A percentile compares a stretch with the other conserved stretches of the same genome.
These are phyloP conservation scores for Lanius ludovicianus DNA, from an alignment of 2,113 vertebrate species.

Conservation along the genomic window DNA sequence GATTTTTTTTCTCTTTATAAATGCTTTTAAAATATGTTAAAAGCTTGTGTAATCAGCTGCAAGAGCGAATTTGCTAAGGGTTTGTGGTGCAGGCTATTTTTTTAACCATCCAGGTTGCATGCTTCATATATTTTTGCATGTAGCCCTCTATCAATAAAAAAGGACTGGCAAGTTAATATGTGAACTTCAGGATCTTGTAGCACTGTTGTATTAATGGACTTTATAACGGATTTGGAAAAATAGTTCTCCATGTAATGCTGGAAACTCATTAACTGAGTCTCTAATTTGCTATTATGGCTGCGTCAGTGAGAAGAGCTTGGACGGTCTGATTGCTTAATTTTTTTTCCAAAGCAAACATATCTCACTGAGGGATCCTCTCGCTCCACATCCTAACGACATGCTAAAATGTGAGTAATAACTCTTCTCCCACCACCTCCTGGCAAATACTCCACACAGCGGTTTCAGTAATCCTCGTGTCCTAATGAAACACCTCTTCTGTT, in stretches of 20 bases:
- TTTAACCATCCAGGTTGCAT: slow-evolving; percentile 10
- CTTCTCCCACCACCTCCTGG: slow-evolving; percentile 2
- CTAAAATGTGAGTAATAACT: slow-evolving; percentile 57
- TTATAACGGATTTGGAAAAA: slow-evolving; percentile 22
- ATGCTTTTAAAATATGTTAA: background rate
- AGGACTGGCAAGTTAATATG: slow-evolving; percentile 23
- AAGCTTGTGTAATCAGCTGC: slow-evolving; percentile 5
- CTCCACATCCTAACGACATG: slow-evolving; percentile 18
- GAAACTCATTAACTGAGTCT: slow-evolving; percentile 31
- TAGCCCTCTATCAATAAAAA: slow-evolving; percentile 41
- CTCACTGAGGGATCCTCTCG: slow-evolving; percentile 12
- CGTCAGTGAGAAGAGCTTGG: slow-evolving; percentile 32
- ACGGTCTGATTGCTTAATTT: background rate
- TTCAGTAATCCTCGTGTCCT: slow-evolving; percentile 54
- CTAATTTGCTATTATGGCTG: slow-evolving; percentile 27
- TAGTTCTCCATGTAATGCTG: background rate
- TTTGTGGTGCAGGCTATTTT: background rate
- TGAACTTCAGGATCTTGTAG: slow-evolving; percentile 9
- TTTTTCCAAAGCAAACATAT: slow-evolving; percentile 56
- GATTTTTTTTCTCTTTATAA: background rate
- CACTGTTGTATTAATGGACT: background rate
- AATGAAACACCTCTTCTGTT: slow-evolving; percentile 54
- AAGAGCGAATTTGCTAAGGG: slow-evolving; percentile 22
- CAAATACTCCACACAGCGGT: slow-evolving; percentile 51
- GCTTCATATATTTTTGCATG: slow-evolving; percentile 35